Percentiles rank a stretch among this genome's conserved stretches.
phyloP scores from a whole-genome alignment of 1,140 invertebrate genomes.

The Microplitis mediator region DNA sequence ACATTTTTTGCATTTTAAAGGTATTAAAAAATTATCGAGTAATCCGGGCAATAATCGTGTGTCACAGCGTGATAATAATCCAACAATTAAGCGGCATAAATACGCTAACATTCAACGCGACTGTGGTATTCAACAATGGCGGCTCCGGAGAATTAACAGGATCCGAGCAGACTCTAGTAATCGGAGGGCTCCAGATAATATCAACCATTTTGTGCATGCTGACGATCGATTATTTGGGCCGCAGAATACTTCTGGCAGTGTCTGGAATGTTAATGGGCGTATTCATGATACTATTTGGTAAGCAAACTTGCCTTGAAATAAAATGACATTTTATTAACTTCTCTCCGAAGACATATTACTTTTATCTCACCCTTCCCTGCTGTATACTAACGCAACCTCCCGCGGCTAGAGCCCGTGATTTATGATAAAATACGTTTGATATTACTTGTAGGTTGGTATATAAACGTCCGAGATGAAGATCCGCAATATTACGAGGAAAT shows the following conservation, averaged over 20 bases:
- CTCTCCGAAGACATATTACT: not conserved
- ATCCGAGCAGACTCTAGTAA: conserved; percentile 70
- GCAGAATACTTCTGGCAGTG: conserved; percentile 71
- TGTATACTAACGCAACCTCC: not conserved
- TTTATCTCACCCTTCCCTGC: not conserved
- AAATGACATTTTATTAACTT: no score
- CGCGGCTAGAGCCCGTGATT: not conserved
- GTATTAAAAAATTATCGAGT: conserved; percentile 41
- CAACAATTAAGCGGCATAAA: conserved; percentile 86
- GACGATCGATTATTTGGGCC: conserved; percentile 76
- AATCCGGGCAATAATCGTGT: conserved; percentile 70
- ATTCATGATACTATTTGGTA: conserved; percentile 68
- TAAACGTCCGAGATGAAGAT: conserved; percentile 38
- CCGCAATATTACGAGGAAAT: conserved; percentile 43
- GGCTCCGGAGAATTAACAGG: conserved; percentile 63
- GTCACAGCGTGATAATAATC: conserved; percentile 75
- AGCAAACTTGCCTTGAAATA: not conserved
- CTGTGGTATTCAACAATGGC: conserved; percentile 72
- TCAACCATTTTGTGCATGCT: conserved; percentile 71
- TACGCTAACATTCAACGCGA: conserved; percentile 80
- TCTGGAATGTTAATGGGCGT: conserved; percentile 71
- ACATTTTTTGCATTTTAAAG: not conserved
- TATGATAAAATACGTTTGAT: not conserved
- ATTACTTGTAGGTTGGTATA: conserved; percentile 44
- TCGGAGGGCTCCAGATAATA: conserved; percentile 78